Conservation (phyloP, 2,888 invertebrate genomes). For the Drosophila emarginata region DNA sequence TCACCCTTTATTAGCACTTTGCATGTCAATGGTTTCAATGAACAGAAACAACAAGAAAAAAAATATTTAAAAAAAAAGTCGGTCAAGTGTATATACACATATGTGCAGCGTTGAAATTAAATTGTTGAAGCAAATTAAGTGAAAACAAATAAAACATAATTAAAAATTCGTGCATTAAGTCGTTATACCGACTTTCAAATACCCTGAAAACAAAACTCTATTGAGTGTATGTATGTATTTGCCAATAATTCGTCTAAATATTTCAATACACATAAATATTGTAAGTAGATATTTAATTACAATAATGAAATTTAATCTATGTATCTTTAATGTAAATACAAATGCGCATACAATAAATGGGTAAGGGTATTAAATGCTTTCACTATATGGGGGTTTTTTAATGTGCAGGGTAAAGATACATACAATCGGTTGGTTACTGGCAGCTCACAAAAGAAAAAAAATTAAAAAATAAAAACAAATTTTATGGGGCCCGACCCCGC, state of each 20-base stretch:
- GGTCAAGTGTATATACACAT: slow-evolving; percentile 62
- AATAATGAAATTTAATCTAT: too few relatives aligned
- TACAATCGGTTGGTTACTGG: neutral
- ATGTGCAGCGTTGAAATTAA: slow-evolving; percentile 53
- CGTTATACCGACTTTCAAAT: neutral
- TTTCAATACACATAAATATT: too few relatives aligned
- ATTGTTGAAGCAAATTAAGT: slow-evolving; percentile 62
- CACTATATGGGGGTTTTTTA: too few relatives aligned
- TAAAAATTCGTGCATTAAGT: slow-evolving; percentile 40
- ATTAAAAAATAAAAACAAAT: neutral
- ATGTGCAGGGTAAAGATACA: neutral
- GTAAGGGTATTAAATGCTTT: too few relatives aligned
- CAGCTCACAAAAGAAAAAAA: neutral
- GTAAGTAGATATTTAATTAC: too few relatives aligned
- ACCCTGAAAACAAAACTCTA: neutral
- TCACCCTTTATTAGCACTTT: slow-evolving; percentile 19
- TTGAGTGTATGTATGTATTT: too few relatives aligned
- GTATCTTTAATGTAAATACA: too few relatives aligned
- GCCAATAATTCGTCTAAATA: neutral
- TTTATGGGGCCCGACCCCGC: neutral
- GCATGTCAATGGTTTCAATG: slow-evolving; percentile 31
- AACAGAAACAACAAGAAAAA: slow-evolving; percentile 39
- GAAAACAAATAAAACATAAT: slow-evolving; percentile 65
- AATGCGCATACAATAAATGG: too few relatives aligned
- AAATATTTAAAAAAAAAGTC: slow-evolving; percentile 57